Evolutionary conservation across 2,797 vertebrate genomes (phyloP).

Genomic region (Melanotaenia parkinsoni): DNA sequence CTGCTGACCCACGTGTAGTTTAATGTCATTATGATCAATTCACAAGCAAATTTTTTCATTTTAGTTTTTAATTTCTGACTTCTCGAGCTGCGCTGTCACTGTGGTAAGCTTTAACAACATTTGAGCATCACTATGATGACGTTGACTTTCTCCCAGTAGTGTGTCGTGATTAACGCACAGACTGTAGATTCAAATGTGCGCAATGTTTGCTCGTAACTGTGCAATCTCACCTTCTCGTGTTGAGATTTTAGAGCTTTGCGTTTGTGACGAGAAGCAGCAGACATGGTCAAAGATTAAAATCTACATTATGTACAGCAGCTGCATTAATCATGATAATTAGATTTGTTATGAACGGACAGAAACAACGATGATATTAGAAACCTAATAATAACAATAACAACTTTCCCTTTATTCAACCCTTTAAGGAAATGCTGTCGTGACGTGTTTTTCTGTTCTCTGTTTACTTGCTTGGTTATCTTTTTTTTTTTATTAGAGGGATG

Average conservation of each 20-base stretch:
- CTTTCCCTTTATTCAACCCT: too few species aligned
- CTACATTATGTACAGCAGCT: background rate
- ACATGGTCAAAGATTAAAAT: background rate
- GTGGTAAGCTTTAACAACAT: background rate
- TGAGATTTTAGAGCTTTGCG: background rate
- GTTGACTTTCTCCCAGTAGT: background rate
- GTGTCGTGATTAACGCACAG: too few species aligned
- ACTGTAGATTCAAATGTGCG: too few species aligned
- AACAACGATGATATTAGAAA: background rate
- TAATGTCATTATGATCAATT: background rate
- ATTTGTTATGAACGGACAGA: background rate
- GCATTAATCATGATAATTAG: too few species aligned
- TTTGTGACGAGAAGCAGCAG: too few species aligned
- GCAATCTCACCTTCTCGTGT: background rate
- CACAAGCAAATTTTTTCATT: background rate
- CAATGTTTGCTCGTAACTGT: background rate
- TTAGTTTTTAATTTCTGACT: background rate
- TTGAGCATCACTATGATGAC: background rate
- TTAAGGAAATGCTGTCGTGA: too few species aligned
- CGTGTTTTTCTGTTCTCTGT: background rate
- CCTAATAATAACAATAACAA: background rate
- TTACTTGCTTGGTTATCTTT: slow-evolving; percentile 16
- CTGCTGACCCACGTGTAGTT: background rate
- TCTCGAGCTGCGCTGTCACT: background rate
- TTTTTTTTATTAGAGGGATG: slow-evolving; percentile 18